Conservation (phyloP, 2,113 vertebrate species). For the Sphyrna mokarran region DNA sequence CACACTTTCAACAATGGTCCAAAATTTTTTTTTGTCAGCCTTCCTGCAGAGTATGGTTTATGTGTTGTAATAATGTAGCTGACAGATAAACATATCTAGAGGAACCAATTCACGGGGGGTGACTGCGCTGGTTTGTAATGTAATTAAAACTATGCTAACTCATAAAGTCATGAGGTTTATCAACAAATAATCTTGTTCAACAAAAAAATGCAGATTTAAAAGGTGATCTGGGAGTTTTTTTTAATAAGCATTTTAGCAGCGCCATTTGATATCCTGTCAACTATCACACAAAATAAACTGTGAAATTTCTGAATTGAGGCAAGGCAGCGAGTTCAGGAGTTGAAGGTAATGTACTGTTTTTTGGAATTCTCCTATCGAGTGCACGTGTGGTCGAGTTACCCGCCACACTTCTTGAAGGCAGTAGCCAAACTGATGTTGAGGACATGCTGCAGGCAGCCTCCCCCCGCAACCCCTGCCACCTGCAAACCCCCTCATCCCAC, state of each 20-base stretch:
- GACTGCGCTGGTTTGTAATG: background rate
- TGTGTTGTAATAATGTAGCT: constrained; percentile 18
- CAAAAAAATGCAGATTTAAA: background rate
- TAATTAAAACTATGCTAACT: background rate
- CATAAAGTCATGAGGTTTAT: background rate
- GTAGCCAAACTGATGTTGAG: background rate
- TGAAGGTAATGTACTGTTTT: background rate
- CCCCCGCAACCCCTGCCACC: too few species aligned
- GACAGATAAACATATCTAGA: background rate
- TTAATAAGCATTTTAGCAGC: background rate
- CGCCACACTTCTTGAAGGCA: background rate
- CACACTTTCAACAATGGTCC: background rate
- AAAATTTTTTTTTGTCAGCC: background rate
- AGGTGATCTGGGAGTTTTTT: constrained; percentile 20
- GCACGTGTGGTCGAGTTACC: background rate
- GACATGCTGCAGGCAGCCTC: too few species aligned
- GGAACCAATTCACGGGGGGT: background rate
- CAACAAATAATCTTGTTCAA: constrained; percentile 20
- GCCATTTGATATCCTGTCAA: background rate
- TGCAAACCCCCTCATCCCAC: too few species aligned
- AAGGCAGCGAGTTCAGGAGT: background rate
- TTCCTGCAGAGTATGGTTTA: background rate
- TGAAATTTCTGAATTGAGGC: background rate
- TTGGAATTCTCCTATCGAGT: background rate
- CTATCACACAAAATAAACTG: background rate